Evolutionary conservation across 2,113 vertebrate genomes (phyloP), one percentile per base, ranked within the genome.

Genomic region (Coturnix japonica): DNA sequence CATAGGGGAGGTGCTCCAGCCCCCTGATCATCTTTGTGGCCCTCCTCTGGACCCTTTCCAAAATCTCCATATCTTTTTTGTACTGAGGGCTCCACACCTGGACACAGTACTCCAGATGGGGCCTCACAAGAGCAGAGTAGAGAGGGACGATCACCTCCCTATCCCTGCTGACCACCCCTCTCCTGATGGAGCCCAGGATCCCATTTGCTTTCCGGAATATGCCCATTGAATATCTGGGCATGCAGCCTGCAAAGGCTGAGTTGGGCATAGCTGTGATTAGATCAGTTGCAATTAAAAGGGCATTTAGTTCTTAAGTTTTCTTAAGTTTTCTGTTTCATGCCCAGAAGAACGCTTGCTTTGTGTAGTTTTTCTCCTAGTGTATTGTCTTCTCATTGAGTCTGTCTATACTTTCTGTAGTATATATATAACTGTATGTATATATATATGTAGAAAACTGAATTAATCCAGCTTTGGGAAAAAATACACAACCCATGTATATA

Each of bases 281-380:
- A 69, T 47, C 20, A 30, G 23, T 56, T 92, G 67, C 53, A 53
- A 59, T 80, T 86, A 73, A 46, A 69, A 33, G 19, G 44, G 30
- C 12, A 9, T 73, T 94, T 66, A 25, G 28, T 53, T 53, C 51
- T 53, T 31, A 26, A 10, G 33, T 75, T 89, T 80, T 14, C 39
- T 5, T 56, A 7, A 1, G 0, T 51, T 77, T 89, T 89, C 41
- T 0, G 0, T 37, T 86, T 65, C 10, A 4, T 19, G 12, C 23
- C 41, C 61, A 33, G 21, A 41, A 65, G 31, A 89, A 33, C n/a
- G 2, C 17, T 37, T 41, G 33, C 22, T 57, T 7, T 13, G 8
- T 56, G 4, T 46, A 54, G 23, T 39, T 69, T 11, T 44, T 67
- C 43, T 87, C 2, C 2, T 54, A 41, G 53, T 12, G 7, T 54